Base-by-base conservation (phyloP, 2,888 invertebrate genomes). In the Aleiodes testaceus region DNA sequence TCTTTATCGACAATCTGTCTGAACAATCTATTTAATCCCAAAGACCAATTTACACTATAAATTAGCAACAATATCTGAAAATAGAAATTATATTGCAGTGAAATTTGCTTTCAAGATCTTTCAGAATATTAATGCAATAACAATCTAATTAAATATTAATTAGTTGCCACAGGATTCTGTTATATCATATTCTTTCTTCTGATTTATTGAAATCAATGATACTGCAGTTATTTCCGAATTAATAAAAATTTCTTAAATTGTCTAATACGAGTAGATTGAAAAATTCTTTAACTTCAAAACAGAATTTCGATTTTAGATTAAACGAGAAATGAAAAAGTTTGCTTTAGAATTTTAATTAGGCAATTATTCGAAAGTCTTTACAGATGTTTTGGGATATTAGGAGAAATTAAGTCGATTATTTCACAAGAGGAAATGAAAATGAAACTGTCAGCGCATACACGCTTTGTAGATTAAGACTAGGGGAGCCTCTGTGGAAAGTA, bases 381-480 rank as follows among this genome's bases (percentile, higher is more conserved):
- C 49, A 44, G 53, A 69, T 20, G 20, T 20, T 26, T 26, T 69
- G 26, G 18, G 52, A 64, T 20, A 52, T n/a, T 14, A 14, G 44
- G 26, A 36, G 36, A 44, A 42, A 22, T 44, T 42, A 6, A 11
- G 47, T 22, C n/a, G 20, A 9, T 20, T 16, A 47, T 55, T 59
- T 55, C 45, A 45, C n/a, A 63, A 30, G 36, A 3, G 14, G 26
- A 30, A 42, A 52, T 59, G 16, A 53, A 68, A 26, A 16, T 49
- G 26, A 59, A 53, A 59, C 36, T 66, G 30, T 72, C 47, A 64
- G 20, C 26, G 64, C 63, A 64, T 68, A 72, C 63, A 67, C 64
- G 67, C 64, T 68, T 64, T 50, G 53, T 68, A 65, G 53, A 47
- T 69, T 45, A 47, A 69, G 59, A 61, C 50, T 69, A 61, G 61